phyloP scores from a whole-genome alignment of 2,888 invertebrate genomes.

The Leptarthrus brevirostris region DNA sequence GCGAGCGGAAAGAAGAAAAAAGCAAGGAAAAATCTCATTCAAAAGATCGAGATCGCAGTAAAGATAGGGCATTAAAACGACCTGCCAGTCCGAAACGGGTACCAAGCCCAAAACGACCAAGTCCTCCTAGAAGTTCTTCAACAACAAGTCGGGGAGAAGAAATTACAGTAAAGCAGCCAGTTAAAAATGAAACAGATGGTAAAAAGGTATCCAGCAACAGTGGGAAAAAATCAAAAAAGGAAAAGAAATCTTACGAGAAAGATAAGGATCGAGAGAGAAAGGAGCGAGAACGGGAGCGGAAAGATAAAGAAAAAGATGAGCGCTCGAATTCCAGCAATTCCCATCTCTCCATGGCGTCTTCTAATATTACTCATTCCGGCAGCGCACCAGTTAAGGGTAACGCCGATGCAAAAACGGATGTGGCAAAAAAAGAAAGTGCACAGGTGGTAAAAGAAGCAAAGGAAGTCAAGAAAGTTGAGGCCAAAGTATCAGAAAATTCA shows the following conservation, averaged over 20 bases:
- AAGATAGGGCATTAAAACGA: conserved; percentile 68
- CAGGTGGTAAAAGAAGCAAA: conserved; percentile 8
- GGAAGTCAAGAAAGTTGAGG: conserved; percentile 51
- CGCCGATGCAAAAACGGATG: neutral
- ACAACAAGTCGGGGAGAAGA: conserved; percentile 46
- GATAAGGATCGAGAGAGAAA: conserved; percentile 72
- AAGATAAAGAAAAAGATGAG: conserved; percentile 60
- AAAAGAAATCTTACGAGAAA: conserved; percentile 73
- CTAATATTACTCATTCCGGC: neutral
- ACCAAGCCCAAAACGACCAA: conserved; percentile 59
- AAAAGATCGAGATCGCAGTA: conserved; percentile 70
- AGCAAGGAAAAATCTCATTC: conserved; percentile 70
- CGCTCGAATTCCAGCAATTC: conserved; percentile 11
- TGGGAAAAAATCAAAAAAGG: conserved; percentile 69
- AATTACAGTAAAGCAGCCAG: neutral
- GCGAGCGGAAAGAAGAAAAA: conserved; percentile 68
- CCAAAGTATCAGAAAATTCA: conserved; percentile 56
- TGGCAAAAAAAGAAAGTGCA: neutral
- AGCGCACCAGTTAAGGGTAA: neutral
- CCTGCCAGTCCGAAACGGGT: conserved; percentile 64
- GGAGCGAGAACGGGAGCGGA: conserved; percentile 65
- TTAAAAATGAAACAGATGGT: conserved; percentile 7
- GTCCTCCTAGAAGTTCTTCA: conserved; percentile 53
- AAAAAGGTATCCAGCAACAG: conserved; percentile 53
- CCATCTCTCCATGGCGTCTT: neutral